These are phyloP conservation scores for Crematogaster levior DNA, from an alignment of 2,888 invertebrate genomes.

Conservation along the genomic window DNA sequence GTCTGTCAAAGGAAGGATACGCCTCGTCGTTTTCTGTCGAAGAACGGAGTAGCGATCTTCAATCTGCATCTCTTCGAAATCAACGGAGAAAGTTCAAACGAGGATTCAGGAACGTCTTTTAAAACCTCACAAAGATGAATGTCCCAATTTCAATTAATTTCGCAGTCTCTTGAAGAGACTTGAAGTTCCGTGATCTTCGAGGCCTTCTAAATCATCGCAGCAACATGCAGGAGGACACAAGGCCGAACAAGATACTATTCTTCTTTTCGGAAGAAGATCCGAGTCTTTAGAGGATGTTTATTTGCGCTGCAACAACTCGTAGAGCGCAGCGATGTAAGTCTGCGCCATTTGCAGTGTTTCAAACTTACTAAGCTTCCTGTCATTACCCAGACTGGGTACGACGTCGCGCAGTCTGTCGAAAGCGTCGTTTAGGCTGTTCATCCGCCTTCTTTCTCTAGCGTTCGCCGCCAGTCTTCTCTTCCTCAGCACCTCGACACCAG, in stretches of 20 bases:
- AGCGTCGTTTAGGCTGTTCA: conserved; percentile 91
- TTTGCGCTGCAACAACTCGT: conserved; percentile 87
- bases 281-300: conserved; percentile 60
- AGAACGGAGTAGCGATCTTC: conserved; percentile 22
- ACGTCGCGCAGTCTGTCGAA: conserved; percentile 91
- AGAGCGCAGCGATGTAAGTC: conserved; percentile 90
- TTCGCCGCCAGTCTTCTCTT: conserved; percentile 90
- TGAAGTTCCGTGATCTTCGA: not conserved
- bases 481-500: conserved; percentile 86
- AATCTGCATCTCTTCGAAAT: conserved; percentile 14
- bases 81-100: not conserved
- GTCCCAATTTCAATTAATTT: not conserved
- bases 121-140: not conserved
- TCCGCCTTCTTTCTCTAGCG: conserved; percentile 90
- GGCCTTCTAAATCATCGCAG: not conserved
- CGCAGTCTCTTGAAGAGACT: not conserved
- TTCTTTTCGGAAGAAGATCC: conserved; percentile 29
- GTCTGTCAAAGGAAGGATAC: conserved; percentile 23
- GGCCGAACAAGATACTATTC: not conserved
- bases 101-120: not conserved
- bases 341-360: conserved; percentile 93
- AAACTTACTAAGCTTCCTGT: conserved; percentile 91
- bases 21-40: conserved; percentile 4
- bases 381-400: conserved; percentile 90
- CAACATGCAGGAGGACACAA: not conserved